Conservation (phyloP, 2,888 invertebrate species). For the Conus canariensis region DNA sequence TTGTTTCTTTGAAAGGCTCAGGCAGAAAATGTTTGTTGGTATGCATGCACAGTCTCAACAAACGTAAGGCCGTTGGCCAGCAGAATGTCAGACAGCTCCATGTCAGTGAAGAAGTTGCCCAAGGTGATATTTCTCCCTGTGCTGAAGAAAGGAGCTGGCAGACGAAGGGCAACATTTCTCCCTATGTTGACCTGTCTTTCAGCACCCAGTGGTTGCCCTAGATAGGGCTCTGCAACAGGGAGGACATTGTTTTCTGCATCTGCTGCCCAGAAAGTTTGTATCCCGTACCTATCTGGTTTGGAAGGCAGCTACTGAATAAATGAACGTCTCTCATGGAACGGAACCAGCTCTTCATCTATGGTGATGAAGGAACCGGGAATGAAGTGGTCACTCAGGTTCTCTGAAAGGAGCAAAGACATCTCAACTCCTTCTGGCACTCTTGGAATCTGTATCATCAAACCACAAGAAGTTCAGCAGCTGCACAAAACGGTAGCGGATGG, state of each 20-base stretch:
- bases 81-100: not conserved
- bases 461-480: not conserved
- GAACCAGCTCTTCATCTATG: not conserved
- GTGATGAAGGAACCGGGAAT: not conserved
- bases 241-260: not conserved
- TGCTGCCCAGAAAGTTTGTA: not conserved
- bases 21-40: not conserved
- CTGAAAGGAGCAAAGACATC: not conserved
- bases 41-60: slow-evolving; percentile 11
- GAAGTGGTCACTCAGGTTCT: not conserved
- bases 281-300: not conserved
- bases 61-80: not conserved
- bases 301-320: slow-evolving; percentile 5
- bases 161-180: not conserved
- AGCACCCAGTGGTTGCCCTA: not conserved
- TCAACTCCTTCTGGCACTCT: not conserved
- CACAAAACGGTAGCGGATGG: not conserved
- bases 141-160: not conserved
- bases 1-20: not conserved
- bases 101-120: slow-evolving; percentile 37
- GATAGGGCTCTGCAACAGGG: not conserved
- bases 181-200: not conserved
- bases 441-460: not conserved
- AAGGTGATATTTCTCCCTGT: not conserved
- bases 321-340: not conserved